Percentiles rank a stretch among this genome's conserved stretches.
These are phyloP conservation scores for Mastigias papua DNA, from an alignment of 30 jellyfish, hydroid and myxozoan species.

Conservation along the genomic window DNA sequence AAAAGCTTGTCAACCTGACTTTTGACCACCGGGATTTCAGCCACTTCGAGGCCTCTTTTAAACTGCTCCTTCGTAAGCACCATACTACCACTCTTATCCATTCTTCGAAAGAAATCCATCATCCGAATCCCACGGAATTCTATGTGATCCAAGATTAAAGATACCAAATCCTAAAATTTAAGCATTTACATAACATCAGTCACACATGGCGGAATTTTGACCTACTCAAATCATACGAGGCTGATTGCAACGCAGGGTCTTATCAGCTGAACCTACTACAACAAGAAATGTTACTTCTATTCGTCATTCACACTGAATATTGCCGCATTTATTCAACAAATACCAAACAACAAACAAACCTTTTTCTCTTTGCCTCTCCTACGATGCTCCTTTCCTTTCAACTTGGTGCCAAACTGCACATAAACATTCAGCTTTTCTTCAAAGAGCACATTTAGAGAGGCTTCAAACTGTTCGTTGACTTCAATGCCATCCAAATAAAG, in stretches of 20 bases:
- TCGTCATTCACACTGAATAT: background rate
- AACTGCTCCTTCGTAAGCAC: slow-evolving; percentile 53
- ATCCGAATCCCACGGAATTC: slow-evolving; percentile 82
- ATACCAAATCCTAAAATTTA: slow-evolving; percentile 68
- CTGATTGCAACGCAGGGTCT: background rate
- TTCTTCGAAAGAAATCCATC: slow-evolving; percentile 71
- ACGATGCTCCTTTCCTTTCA: slow-evolving; percentile 56
- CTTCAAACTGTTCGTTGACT: slow-evolving; percentile 50
- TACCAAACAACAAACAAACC: slow-evolving; percentile 34
- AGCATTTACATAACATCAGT: background rate
- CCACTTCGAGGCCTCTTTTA: slow-evolving; percentile 44
- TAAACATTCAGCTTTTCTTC: slow-evolving; percentile 30
- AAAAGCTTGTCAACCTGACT: slow-evolving; percentile 58
- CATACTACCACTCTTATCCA: slow-evolving; percentile 54
- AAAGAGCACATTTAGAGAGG: slow-evolving; percentile 9
- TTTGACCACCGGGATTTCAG: slow-evolving; percentile 54
- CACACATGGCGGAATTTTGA: background rate
- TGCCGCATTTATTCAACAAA: background rate
- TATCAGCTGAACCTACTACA: background rate
- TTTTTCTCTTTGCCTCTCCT: slow-evolving; percentile 46
- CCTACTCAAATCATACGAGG: too few species aligned
- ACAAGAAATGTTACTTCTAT: background rate
- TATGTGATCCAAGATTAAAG: slow-evolving; percentile 68
- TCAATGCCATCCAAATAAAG: slow-evolving; percentile 64
- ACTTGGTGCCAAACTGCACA: slow-evolving; percentile 60